These are phyloP conservation scores for Gymnocheta viridis DNA, from an alignment of 2,888 invertebrate species.

Conservation along the genomic window DNA sequence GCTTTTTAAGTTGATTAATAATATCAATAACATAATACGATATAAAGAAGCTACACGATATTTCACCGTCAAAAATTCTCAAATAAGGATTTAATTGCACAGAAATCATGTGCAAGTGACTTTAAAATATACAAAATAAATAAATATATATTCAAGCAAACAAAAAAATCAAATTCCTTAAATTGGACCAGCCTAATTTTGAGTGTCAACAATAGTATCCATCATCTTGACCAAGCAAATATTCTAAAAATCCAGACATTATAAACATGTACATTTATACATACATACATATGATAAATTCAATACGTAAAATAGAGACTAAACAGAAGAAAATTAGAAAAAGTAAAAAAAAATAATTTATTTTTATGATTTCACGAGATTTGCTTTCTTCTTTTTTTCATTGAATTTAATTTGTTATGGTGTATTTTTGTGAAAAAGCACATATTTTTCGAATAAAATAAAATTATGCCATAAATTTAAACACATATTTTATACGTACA, in stretches of 20 bases:
- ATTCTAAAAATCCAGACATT: constrained; percentile 28
- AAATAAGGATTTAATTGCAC: no score
- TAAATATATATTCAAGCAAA: not conserved
- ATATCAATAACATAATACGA: no score
- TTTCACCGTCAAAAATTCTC: no score
- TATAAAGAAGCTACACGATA: no score
- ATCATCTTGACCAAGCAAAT: constrained; percentile 27
- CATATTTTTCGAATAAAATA: constrained; percentile 14
- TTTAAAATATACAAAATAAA: no score
- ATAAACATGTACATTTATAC: constrained; percentile 3
- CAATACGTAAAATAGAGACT: not conserved
- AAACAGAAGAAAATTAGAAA: not conserved
- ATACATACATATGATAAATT: not conserved
- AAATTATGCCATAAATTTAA: constrained; percentile 29
- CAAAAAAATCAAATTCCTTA: not conserved
- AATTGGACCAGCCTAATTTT: not conserved
- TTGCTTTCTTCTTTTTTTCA: constrained; percentile 16
- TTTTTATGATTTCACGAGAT: constrained; percentile 18
- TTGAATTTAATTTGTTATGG: constrained; percentile 45
- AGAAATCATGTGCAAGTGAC: no score
- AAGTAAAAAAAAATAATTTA: constrained; percentile 25
- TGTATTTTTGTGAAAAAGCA: constrained; percentile 26
- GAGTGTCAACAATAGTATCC: not conserved
- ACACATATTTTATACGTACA: not conserved
- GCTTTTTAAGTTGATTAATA: no score